A percentile compares a stretch with the other conserved stretches of the same genome.
These are phyloP conservation scores for Hiodon alosoides DNA, from an alignment of 2,113 vertebrate genomes.

Conservation along the genomic window DNA sequence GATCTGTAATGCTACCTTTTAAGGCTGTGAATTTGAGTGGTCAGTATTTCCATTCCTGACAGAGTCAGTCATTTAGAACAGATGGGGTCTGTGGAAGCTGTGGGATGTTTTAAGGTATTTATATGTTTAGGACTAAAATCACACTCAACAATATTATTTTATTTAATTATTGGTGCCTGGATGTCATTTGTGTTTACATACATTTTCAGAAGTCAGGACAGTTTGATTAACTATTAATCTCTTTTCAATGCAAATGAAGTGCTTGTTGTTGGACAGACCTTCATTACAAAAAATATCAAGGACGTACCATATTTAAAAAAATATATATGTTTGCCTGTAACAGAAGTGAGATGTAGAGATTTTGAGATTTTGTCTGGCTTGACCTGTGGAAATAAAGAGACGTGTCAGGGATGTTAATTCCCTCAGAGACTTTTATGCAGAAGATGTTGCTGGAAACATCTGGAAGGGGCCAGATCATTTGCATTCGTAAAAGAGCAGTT, in stretches of 20 bases:
- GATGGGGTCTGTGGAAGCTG: no score
- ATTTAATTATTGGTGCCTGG: no score
- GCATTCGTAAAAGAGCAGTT: constrained; percentile 36
- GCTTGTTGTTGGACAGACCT: not conserved
- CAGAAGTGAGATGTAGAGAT: constrained; percentile 25
- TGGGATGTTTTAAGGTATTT: no score
- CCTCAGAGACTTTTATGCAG: constrained; percentile 21
- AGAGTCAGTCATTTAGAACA: no score
- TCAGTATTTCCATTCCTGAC: constrained; percentile 39
- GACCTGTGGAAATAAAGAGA: constrained; percentile 37
- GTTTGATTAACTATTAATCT: not conserved
- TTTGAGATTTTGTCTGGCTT: constrained; percentile 39
- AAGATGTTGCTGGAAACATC: constrained; percentile 28
- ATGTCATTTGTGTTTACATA: not conserved
- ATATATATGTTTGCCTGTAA: constrained; percentile 28
- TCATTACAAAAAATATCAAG: constrained; percentile 27
- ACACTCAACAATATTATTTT: no score
- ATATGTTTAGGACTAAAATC: no score
- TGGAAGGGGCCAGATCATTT: constrained; percentile 37
- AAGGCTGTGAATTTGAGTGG: constrained; percentile 42
- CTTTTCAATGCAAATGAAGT: not conserved
- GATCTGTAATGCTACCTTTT: constrained; percentile 28
- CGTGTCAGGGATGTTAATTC: constrained; percentile 13
- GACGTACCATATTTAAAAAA: constrained; percentile 14
- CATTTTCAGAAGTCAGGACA: not conserved